Percentiles rank a stretch among this genome's conserved stretches.
Evolutionary conservation across 2,797 vertebrate genomes (phyloP).

Genomic region (Sebastes jordani): DNA sequence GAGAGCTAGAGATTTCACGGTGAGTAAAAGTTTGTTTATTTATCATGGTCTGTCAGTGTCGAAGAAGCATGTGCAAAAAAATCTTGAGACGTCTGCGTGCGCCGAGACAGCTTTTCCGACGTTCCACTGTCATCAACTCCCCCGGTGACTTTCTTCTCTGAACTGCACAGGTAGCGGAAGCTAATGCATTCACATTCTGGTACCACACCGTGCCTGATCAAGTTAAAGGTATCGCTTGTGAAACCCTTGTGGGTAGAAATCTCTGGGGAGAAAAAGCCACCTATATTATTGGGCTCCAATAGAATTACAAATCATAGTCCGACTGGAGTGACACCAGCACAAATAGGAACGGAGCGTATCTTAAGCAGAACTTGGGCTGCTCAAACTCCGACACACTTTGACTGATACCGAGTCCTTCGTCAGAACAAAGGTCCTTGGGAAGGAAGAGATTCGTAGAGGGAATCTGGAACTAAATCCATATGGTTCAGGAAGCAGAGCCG

Average conservation of each 20-base stretch:
- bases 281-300: background rate
- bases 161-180: conserved; percentile 22
- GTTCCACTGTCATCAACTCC: conserved; percentile 28
- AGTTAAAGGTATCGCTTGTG: conserved; percentile 24
- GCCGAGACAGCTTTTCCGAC: conserved; percentile 2
- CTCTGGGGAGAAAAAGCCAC: background rate
- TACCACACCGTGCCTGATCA: conserved; percentile 18
- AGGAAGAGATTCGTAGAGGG: conserved; percentile 14
- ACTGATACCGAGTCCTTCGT: conserved; percentile 4
- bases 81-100: background rate
- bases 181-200: conserved; percentile 21
- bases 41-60: conserved; percentile 40
- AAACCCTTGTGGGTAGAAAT: background rate
- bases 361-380: background rate
- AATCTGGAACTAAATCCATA: conserved; percentile 8
- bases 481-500: background rate
- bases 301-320: conserved; percentile 12
- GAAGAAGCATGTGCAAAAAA: conserved; percentile 9
- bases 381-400: conserved; percentile 3
- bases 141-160: background rate
- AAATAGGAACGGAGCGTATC: conserved; percentile 5
- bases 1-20: background rate
- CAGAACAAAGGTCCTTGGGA: conserved; percentile 3
- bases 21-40: conserved; percentile 58
- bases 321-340: conserved; percentile 8